phyloP scores from a whole-genome alignment of 2,113 vertebrate genomes.

The Melanerpes formicivorus region DNA sequence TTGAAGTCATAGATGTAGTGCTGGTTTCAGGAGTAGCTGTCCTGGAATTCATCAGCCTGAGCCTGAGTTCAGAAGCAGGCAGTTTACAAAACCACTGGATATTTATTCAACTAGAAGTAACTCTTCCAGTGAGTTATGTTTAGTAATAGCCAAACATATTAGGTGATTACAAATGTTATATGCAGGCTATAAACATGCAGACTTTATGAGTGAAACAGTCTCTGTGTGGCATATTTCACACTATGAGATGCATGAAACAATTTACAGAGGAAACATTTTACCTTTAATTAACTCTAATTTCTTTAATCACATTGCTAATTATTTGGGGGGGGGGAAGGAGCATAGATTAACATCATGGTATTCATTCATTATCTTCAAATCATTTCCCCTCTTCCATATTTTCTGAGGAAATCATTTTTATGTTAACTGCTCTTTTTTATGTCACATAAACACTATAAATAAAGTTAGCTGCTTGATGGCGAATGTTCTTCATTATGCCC shows the following conservation, averaged over 20 bases:
- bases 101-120: slow-evolving; percentile 71
- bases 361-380: slow-evolving; percentile 45
- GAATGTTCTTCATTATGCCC: not conserved
- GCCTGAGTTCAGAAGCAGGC: not conserved
- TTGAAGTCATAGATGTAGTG: not conserved
- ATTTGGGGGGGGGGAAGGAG: slow-evolving; percentile 37
- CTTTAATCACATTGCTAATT: slow-evolving; percentile 71
- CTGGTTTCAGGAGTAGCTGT: not conserved
- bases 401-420: not conserved
- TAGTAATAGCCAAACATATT: slow-evolving; percentile 55
- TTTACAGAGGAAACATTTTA: slow-evolving; percentile 73
- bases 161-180: slow-evolving; percentile 64
- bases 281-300: slow-evolving; percentile 76
- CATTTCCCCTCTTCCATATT: not conserved
- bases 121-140: slow-evolving; percentile 47
- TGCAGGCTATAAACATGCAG: slow-evolving; percentile 52
- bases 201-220: slow-evolving; percentile 59
- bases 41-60: not conserved
- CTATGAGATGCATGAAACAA: slow-evolving; percentile 65
- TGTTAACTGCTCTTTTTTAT: not conserved
- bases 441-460: not conserved
- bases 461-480: not conserved
- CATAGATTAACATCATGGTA: slow-evolving; percentile 53
- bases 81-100: slow-evolving; percentile 53
- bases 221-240: slow-evolving; percentile 64